Conservation (phyloP, 2,113 vertebrate species). For the Syrrhaptes paradoxus region DNA sequence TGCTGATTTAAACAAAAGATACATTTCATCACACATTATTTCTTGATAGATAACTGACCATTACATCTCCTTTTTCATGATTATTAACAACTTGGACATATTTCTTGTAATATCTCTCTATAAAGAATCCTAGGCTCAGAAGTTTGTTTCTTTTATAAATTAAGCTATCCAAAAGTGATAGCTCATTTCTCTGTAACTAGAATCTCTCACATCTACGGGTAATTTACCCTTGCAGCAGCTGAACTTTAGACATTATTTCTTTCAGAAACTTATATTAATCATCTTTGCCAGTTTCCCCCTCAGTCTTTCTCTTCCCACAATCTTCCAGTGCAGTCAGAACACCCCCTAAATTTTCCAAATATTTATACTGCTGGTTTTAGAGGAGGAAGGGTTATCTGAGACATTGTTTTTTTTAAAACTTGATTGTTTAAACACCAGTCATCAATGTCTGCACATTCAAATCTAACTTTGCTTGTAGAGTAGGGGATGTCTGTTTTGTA, state of each 20-base stretch:
- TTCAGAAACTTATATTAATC: constrained; percentile 21
- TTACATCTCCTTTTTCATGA: not conserved
- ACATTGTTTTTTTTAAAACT: not conserved
- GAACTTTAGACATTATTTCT: constrained; percentile 41
- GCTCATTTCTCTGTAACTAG: constrained; percentile 7
- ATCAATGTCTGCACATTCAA: not conserved
- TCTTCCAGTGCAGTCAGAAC: not conserved
- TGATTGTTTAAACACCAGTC: not conserved
- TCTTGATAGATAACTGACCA: constrained; percentile 37
- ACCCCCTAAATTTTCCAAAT: not conserved
- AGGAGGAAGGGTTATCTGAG: not conserved
- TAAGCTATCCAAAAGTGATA: constrained; percentile 38
- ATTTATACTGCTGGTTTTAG: not conserved
- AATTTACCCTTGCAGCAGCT: constrained; percentile 40
- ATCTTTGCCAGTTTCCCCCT: not conserved
- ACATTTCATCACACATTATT: not conserved
- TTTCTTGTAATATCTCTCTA: constrained; percentile 11
- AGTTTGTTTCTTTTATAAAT: constrained; percentile 53
- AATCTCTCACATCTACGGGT: not conserved
- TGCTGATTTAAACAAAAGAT: not conserved
- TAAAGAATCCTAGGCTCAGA: constrained; percentile 18
- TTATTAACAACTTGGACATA: constrained; percentile 23
- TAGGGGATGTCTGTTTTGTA: not conserved
- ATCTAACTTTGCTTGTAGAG: not conserved
- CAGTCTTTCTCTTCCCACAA: not conserved